Evolutionary conservation across 2,888 invertebrate species (phyloP).

Genomic region (Frankliniella intonsa): DNA sequence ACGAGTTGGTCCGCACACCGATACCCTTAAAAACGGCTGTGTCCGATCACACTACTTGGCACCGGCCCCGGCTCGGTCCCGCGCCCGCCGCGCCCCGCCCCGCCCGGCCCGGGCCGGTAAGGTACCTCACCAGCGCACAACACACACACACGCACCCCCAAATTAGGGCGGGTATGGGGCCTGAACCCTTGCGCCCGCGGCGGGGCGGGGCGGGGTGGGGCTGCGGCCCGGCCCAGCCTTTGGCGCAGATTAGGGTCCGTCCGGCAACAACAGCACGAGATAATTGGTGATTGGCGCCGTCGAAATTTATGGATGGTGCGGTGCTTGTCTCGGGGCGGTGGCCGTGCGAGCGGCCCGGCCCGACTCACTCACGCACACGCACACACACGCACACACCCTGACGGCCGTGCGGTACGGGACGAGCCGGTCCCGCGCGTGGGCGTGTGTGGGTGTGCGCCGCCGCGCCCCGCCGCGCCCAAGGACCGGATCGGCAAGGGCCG

Average conservation of each 20-base stretch:
- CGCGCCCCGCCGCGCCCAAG: neutral
- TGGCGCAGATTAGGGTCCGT: neutral
- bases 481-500: neutral
- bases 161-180: neutral
- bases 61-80: neutral
- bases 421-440: neutral
- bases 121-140: neutral
- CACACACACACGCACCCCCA: neutral
- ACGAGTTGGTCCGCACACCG: neutral
- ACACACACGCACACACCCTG: neutral
- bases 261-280: neutral
- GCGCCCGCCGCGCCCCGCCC: neutral
- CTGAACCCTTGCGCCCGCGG: too few relatives aligned
- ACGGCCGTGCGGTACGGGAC: neutral
- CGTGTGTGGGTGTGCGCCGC: neutral
- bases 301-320: neutral
- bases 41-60: too few relatives aligned
- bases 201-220: too few relatives aligned
- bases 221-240: neutral
- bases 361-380: neutral
- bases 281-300: slow-evolving; percentile 11
- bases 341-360: neutral
- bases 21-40: neutral
- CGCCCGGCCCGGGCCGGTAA: neutral
- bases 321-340: neutral